Evolutionary conservation across 2,797 vertebrate genomes (phyloP), one percentile per base, ranked within the genome.

Genomic region (Craterocephalus amniculus): DNA sequence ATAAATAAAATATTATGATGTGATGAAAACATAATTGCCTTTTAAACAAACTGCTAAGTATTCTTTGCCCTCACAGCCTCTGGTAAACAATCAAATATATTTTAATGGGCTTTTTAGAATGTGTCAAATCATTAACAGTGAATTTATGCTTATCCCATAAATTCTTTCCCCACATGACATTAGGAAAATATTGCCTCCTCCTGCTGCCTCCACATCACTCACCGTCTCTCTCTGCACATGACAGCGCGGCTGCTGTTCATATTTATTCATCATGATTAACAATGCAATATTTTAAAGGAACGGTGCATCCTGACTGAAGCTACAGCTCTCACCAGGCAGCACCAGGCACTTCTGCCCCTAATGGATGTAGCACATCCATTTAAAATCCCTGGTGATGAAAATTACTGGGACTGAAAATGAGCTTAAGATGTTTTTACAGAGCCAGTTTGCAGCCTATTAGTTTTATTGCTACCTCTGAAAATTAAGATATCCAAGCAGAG

Each of bases 321-420:
- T 43, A 58, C 72, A 72, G 78, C 80, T 85, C 83, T 78, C 83
- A 63, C 66, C 12, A 27, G 36, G 64, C 56, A 76, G 54, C 35
- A 56, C 71, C 65, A 75, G 6, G 29, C 29, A 72, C 67, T 66
- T 70, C 60, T 58, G 56, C 56, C 58, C 63, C 72, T 81, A 83
- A 88, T 84, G 75, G 84, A 74, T 85, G 82, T 67, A 67, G 61
- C 64, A 76, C 72, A 70, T 69, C 81, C 72, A 75, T 89, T 91
- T 87, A 65, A 87, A 86, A 74, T 80, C 81, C 77, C 73, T 5
- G 32, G 66, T 77, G 73, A 75, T 88, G 63, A 77, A 89, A 91
- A 86, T 88, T 76, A 88, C 80, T 69, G 59, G 74, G 78, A 89
- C 67, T 80, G 79, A 87, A 93, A 90, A 92, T 86, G 61, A 87